phyloP scores from a whole-genome alignment of 1,140 invertebrate species.

The Coelopa frigida region DNA sequence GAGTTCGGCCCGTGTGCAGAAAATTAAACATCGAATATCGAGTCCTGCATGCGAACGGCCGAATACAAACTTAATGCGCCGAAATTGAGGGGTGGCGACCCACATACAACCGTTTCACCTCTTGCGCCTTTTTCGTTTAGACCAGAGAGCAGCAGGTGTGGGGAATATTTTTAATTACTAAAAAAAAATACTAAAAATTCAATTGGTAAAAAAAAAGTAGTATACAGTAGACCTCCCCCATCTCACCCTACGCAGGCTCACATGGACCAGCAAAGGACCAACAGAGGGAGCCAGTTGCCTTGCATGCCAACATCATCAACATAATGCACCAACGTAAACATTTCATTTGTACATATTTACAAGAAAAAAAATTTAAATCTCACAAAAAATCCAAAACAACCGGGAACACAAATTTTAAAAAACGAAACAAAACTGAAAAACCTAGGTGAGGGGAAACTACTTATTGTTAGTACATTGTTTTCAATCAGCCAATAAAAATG shows the following conservation, averaged over 20 bases:
- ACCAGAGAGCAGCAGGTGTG: not conserved
- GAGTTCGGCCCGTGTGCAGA: no score
- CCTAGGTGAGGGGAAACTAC: conserved; percentile 24
- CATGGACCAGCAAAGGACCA: no score
- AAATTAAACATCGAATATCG: no score
- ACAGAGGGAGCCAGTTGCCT: no score
- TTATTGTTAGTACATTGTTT: conserved; percentile 30
- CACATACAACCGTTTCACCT: no score
- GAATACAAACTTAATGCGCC: no score
- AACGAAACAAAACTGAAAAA: conserved; percentile 10
- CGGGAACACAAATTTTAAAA: conserved; percentile 6
- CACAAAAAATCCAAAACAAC: conserved; percentile 3
- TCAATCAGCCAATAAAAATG: conserved; percentile 43
- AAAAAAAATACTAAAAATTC: conserved; percentile 19
- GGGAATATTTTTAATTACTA: conserved; percentile 35
- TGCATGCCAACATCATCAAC: conserved; percentile 22
- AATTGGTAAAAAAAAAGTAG: conserved; percentile 15
- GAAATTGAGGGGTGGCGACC: no score
- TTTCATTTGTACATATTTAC: conserved; percentile 37
- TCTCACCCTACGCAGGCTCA: not conserved
- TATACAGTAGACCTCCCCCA: conserved; percentile 1
- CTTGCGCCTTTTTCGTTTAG: no score
- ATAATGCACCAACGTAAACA: conserved; percentile 44
- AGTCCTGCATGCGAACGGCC: no score
- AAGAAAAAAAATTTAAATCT: no score